A percentile compares a stretch with the other conserved stretches of the same genome.
phyloP scores from a whole-genome alignment of 1,140 invertebrate species.

The Pseudomyrmex gracilis region DNA sequence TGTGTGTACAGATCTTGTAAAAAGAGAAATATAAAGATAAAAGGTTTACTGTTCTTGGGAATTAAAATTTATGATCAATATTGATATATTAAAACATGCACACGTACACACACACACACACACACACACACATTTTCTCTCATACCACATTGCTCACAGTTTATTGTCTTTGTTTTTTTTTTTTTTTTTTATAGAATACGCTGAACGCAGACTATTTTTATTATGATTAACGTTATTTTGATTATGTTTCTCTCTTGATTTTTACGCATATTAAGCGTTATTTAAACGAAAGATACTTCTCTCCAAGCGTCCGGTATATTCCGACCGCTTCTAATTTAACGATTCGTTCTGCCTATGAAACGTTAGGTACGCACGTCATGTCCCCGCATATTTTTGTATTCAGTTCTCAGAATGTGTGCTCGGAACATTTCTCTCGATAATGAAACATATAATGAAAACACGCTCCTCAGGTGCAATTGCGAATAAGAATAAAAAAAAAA shows the following conservation, averaged over 20 bases:
- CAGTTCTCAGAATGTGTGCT: not conserved
- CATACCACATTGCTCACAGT: too few relatives aligned
- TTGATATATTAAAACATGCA: not conserved
- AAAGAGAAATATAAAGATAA: not conserved
- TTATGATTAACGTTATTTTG: conserved; percentile 14
- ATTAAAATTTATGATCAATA: conserved; percentile 49
- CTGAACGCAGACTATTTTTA: too few relatives aligned
- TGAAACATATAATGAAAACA: too few relatives aligned
- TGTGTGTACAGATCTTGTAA: too few relatives aligned
- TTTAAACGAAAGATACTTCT: conserved; percentile 69
- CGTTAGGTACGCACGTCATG: conserved; percentile 17
- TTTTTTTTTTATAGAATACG: too few relatives aligned
- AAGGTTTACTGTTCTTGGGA: not conserved
- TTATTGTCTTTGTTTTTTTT: too few relatives aligned
- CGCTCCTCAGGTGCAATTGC: too few relatives aligned
- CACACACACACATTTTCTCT: too few relatives aligned
- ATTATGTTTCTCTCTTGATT: conserved; percentile 66
- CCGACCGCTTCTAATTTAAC: conserved; percentile 51
- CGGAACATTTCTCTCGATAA: not conserved
- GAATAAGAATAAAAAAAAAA: too few relatives aligned
- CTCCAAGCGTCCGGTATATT: conserved; percentile 4
- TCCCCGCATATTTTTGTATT: conserved; percentile 16
- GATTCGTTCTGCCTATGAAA: not conserved
- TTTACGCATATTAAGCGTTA: conserved; percentile 59
- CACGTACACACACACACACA: too few relatives aligned